A percentile compares a stretch with the other conserved stretches of the same genome.
These are phyloP conservation scores for Meandrusa payeni DNA, from an alignment of 2,888 invertebrate genomes.

Conservation along the genomic window DNA sequence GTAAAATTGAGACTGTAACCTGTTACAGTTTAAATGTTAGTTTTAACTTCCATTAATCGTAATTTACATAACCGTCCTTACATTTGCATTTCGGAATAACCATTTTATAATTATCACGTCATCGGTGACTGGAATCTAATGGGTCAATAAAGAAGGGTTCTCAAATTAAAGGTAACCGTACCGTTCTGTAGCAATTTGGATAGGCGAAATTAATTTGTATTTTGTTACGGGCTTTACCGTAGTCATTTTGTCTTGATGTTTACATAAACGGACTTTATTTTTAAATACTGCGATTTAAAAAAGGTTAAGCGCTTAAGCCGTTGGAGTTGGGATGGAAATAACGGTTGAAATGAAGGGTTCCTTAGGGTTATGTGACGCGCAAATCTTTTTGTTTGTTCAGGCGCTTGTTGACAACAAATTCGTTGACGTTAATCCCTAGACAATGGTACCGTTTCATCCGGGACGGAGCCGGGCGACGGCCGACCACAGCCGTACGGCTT, in stretches of 20 bases:
- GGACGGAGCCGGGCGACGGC: conserved; percentile 49
- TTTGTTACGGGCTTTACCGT: not conserved
- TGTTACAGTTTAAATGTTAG: conserved; percentile 55
- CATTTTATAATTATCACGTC: conserved; percentile 72
- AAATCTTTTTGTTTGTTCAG: conserved; percentile 76
- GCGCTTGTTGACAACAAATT: conserved; percentile 77
- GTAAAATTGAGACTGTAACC: conserved; percentile 47
- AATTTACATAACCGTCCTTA: conserved; percentile 68
- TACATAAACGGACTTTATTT: conserved; percentile 7
- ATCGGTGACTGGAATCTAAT: conserved; percentile 63
- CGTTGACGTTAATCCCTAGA: conserved; percentile 77
- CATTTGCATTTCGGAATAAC: conserved; percentile 72
- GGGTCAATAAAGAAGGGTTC: conserved; percentile 68
- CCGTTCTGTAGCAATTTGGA: conserved; percentile 48
- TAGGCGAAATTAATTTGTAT: too few relatives aligned
- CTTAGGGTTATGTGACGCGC: conserved; percentile 50
- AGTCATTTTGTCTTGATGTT: conserved; percentile 4
- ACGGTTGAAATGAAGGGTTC: conserved; percentile 60
- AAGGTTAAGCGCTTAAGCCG: conserved; percentile 54
- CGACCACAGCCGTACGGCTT: conserved; percentile 52
- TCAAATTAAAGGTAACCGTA: conserved; percentile 69
- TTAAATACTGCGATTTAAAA: conserved; percentile 23
- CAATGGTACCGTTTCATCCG: conserved; percentile 70
- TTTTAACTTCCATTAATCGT: conserved; percentile 63
- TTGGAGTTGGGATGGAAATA: conserved; percentile 50